Evolutionary conservation across 2,113 vertebrate species (phyloP), one percentile per base, ranked within the genome.

Genomic region (Pleuronectes platessa): DNA sequence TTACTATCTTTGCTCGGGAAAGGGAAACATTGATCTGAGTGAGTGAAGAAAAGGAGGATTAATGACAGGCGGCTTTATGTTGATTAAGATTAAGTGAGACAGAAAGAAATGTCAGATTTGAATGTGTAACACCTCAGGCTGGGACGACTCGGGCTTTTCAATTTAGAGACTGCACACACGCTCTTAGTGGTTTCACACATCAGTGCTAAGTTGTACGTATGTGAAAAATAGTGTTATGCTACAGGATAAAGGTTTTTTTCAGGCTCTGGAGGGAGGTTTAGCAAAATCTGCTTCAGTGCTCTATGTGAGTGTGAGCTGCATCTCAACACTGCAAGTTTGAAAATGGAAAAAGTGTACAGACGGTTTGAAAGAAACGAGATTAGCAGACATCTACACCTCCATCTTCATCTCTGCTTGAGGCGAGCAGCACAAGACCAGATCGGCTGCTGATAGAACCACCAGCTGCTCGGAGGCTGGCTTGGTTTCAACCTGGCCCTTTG

Each of bases 1-100:
- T 94, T 92, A 92, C 86, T 79, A 86, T 90, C 86, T 88, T 88
- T 87, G 82, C 84, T 68, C 73, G 60, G 76, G 73, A 89, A 93
- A 91, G 90, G 86, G 85, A 93, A 94, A 92, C 90, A 93, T 93
- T 93, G 92, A 93, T 94, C 83, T 83, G 90, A 79, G 73, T 55
- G 70, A 85, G 86, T 74, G 86, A 86, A 88, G 79, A 88, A 88
- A 89, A 86, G 72, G 85, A 90, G 85, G 86, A 92, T 92, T 93
- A 93, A 93, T 91, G 85, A 88, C 82, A 68, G 84, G 76, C 82
- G 61, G 84, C 71, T 85, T 82, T 69, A 88, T 89, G 88, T 76
- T 93, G 81, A 92, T 90, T 86, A 88, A 88, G 84, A 93, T 87
- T 61, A 88, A 89, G 82, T 60, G 60, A 68, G 84, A 86, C 47